Evolutionary conservation across 1,140 invertebrate species (phyloP).

Genomic region (Meteorus sp.): DNA sequence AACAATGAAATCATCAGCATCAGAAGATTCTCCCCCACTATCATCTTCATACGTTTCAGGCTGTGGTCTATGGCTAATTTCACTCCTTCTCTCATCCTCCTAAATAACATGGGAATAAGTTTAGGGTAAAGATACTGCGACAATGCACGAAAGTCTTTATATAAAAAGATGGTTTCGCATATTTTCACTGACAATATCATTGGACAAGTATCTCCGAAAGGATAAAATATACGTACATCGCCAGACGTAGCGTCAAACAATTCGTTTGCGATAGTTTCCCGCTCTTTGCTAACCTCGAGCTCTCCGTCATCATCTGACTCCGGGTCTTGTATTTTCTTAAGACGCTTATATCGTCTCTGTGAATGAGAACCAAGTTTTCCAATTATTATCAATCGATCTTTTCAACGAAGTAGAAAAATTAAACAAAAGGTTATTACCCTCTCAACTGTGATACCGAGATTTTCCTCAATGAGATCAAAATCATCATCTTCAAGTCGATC

Average conservation of each 20-base stretch:
- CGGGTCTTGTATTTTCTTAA: constrained; percentile 82
- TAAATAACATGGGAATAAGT: constrained; percentile 43
- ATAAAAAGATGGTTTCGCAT: no score
- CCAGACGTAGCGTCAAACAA: constrained; percentile 81
- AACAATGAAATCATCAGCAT: constrained; percentile 96
- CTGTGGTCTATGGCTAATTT: constrained; percentile 66
- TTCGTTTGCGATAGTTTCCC: constrained; percentile 86
- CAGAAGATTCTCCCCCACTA: constrained; percentile 78
- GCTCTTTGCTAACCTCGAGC: constrained; percentile 71
- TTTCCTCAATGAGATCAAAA: constrained; percentile 97
- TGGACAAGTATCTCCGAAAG: no score
- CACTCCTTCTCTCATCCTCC: constrained; percentile 78
- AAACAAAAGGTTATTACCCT: constrained; percentile 59
- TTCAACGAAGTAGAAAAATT: background rate
- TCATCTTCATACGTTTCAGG: constrained; percentile 73
- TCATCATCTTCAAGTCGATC: constrained; percentile 96
- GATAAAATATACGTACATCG: constrained; percentile 67
- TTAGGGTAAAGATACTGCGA: no score
- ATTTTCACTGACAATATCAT: no score
- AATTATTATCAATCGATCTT: background rate
- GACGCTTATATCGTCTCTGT: constrained; percentile 87
- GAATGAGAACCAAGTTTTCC: no score
- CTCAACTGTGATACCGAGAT: constrained; percentile 93
- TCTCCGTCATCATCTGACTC: constrained; percentile 81
- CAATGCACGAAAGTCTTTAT: no score